Percentiles rank a stretch among this genome's conserved stretches.
Evolutionary conservation across 1,140 invertebrate species (phyloP).

Genomic region (Argopecten irradians): DNA sequence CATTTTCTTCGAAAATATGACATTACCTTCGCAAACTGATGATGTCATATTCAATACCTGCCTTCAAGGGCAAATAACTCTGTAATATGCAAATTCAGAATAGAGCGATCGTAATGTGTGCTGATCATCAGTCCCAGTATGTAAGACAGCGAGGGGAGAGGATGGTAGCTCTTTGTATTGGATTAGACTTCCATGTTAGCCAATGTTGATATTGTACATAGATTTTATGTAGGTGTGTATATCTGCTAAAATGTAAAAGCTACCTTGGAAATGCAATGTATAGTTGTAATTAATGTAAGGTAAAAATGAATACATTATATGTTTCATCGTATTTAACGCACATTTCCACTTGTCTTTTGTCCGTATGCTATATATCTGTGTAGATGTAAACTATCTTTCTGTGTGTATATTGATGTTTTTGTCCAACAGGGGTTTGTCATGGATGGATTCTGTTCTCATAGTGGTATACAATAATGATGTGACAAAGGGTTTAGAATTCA

Average conservation of each 20-base stretch:
- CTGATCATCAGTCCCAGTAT: neutral
- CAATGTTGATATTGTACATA: neutral
- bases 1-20: too few relatives aligned
- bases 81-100: too few relatives aligned
- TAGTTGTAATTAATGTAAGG: slow-evolving; percentile 3
- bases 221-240: neutral
- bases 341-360: neutral
- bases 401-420: neutral
- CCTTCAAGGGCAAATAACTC: too few relatives aligned
- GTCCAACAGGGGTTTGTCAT: neutral
- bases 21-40: too few relatives aligned
- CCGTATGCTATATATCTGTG: neutral
- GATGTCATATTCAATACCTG: too few relatives aligned
- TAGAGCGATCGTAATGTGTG: too few relatives aligned
- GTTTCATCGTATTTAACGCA: neutral
- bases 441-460: too few relatives aligned
- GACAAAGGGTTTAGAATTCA: too few relatives aligned
- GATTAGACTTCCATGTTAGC: neutral
- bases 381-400: neutral
- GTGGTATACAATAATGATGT: too few relatives aligned
- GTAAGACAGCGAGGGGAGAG: neutral
- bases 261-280: neutral
- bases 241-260: neutral
- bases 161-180: neutral
- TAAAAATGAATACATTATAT: neutral